These are phyloP conservation scores for Agonopterix heracliana DNA, from an alignment of 2,888 invertebrate genomes.

Conservation along the genomic window DNA sequence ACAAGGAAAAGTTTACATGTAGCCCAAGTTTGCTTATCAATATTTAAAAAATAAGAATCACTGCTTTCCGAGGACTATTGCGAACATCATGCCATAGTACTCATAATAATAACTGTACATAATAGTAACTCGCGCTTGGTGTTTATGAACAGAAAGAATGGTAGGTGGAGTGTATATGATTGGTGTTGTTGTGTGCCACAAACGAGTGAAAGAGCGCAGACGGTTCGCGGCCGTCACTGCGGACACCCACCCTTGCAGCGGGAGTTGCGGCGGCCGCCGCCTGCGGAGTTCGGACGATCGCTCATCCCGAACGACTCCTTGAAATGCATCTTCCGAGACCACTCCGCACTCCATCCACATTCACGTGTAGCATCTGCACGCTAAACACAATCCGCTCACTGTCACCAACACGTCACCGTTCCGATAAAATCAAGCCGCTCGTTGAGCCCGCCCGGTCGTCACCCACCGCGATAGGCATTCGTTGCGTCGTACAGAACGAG, in stretches of 20 bases:
- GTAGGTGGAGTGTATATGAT: slow-evolving; percentile 17
- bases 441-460: slow-evolving; percentile 27
- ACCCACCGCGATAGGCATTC: slow-evolving; percentile 45
- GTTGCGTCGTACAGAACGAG: slow-evolving; percentile 39
- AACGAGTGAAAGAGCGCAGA: slow-evolving; percentile 25
- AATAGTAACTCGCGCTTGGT: too few species aligned
- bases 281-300: slow-evolving; percentile 64
- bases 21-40: too few species aligned
- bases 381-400: slow-evolving; percentile 62
- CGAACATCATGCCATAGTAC: too few species aligned
- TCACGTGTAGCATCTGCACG: slow-evolving; percentile 69
- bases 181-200: slow-evolving; percentile 26
- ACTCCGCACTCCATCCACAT: slow-evolving; percentile 67
- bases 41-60: too few species aligned
- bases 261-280: slow-evolving; percentile 73
- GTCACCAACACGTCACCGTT: slow-evolving; percentile 54
- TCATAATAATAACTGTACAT: too few species aligned
- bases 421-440: slow-evolving; percentile 29
- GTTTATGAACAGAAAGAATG: not conserved
- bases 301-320: slow-evolving; percentile 75
- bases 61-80: too few species aligned
- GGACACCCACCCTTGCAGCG: slow-evolving; percentile 73
- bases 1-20: too few species aligned
- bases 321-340: slow-evolving; percentile 74
- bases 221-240: slow-evolving; percentile 37